Evolutionary conservation across 2,797 vertebrate genomes (phyloP).

Genomic region (Lutjanus campechanus): DNA sequence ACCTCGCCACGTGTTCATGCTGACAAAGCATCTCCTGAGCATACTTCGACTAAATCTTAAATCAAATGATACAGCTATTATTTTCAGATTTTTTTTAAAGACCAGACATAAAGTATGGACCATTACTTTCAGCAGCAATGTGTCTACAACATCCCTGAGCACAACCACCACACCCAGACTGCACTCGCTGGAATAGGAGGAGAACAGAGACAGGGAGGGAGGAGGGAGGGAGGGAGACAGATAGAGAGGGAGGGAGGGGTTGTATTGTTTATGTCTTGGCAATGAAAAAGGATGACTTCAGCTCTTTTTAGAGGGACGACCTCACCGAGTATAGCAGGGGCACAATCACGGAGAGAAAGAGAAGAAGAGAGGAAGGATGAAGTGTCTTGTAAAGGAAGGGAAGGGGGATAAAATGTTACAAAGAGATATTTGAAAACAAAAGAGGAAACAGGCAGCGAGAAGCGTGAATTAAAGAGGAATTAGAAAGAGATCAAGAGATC

Average conservation of each 20-base stretch:
- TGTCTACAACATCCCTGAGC: constrained; percentile 52
- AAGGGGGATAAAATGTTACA: neutral
- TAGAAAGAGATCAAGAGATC: constrained; percentile 20
- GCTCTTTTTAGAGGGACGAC: constrained; percentile 70
- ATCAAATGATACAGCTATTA: constrained; percentile 34
- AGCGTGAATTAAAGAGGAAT: constrained; percentile 39
- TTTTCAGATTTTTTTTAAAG: constrained; percentile 24
- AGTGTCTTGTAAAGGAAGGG: constrained; percentile 20
- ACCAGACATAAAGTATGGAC: constrained; percentile 43
- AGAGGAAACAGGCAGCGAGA: constrained; percentile 5
- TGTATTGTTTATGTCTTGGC: constrained; percentile 77
- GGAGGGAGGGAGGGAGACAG: constrained; percentile 26
- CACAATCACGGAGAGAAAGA: constrained; percentile 30
- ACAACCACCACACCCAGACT: constrained; percentile 75
- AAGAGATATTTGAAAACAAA: constrained; percentile 26
- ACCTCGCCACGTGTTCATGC: constrained; percentile 43
- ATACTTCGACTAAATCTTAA: constrained; percentile 16
- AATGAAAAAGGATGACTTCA: constrained; percentile 75
- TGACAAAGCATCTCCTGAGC: constrained; percentile 61
- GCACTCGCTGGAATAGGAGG: constrained; percentile 54
- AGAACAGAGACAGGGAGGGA: constrained; percentile 9
- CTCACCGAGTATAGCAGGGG: constrained; percentile 36
- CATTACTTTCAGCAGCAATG: constrained; percentile 39
- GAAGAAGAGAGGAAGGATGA: constrained; percentile 8
- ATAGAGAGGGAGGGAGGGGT: constrained; percentile 50